A percentile compares a stretch with the other conserved stretches of the same genome.
Conservation (phyloP, 2,797 vertebrate genomes). For the Merluccius polli region DNA sequence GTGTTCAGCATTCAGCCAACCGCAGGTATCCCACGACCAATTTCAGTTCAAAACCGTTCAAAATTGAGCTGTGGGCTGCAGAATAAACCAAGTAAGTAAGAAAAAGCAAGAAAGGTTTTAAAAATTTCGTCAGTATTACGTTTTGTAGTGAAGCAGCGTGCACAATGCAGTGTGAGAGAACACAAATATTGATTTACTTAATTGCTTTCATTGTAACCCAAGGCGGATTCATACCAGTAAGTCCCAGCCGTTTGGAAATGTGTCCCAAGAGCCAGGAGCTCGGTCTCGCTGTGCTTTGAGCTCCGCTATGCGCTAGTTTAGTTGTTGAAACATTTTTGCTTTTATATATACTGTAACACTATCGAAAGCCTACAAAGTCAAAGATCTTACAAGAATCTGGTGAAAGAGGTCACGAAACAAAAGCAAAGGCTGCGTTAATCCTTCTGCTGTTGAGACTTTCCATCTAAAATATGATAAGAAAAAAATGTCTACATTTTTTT, state of each 20-base stretch:
- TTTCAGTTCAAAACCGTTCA: conserved; percentile 35
- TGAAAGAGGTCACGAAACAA: conserved; percentile 23
- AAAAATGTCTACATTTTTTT: too few species aligned
- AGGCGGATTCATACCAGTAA: too few species aligned
- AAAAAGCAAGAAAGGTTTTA: conserved; percentile 11
- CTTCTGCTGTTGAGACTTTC: background rate
- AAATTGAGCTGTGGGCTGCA: conserved; percentile 22
- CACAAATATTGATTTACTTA: too few species aligned
- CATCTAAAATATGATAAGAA: background rate
- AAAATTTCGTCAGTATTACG: background rate
- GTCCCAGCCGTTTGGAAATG: too few species aligned
- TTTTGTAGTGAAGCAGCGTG: too few species aligned
- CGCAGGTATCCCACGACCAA: conserved; percentile 28
- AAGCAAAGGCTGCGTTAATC: conserved; percentile 2
- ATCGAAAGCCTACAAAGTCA: background rate
- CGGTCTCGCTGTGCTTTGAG: too few species aligned
- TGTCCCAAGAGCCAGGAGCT: too few species aligned
- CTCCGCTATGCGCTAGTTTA: too few species aligned
- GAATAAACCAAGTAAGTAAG: conserved; percentile 12
- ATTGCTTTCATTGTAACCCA: too few species aligned
- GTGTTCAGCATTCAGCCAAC: conserved; percentile 33
- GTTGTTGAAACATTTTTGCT: background rate
- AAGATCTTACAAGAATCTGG: conserved; percentile 15
- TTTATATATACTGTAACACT: conserved; percentile 3
- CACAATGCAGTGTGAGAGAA: too few species aligned